Evolutionary conservation across 1,140 invertebrate species (phyloP), one percentile per base, ranked within the genome.

Genomic region (Procambarus virginalis): DNA sequence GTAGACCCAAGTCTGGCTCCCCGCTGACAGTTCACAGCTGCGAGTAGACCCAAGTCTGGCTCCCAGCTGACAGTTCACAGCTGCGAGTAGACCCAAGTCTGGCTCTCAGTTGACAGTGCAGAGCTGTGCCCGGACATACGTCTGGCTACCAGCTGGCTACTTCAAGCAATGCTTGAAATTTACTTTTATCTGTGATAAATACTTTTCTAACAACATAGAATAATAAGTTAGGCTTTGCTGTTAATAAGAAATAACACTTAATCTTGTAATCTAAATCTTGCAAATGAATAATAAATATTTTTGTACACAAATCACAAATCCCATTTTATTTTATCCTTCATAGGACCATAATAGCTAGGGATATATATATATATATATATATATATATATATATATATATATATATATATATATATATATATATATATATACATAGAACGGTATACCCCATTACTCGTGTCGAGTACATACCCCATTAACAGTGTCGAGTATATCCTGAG

Each of bases 341-440:
- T 64, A 20, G 2, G 12, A 64, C 17, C 10, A 55, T 2, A 55
- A 64, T 20, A 64, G 10, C 10, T 58, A 64, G 9, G 17, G 9
- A n/a, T n/a, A 64, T 64, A 64, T 64, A 64, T 64, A 14, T 64
- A 64, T 64, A 64, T 64, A 64, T 64, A 64, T 64, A 64, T 64
- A 64, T 64, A 64, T 64, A 64, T 64, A 64, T 64, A 64, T 64
- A 64, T 64, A 64, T 64, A 64, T 64, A 64, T 64, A 64, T 64
- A 64, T 64, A 64, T 64, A 64, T 64, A 64, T 64, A 64, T 64
- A 64, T 64, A 64, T 64, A 64, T 64, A 64, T 64, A 64, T 64
- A 64, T 64, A 64, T 64, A 64, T 64, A 64, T 64, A 64, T 14
- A 10, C 17, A 64, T 0, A 14, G 3, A 64, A 4, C 3, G 9